These are phyloP conservation scores for Synanthedon myopaeformis DNA, from an alignment of 2,888 invertebrate genomes.

Conservation along the genomic window DNA sequence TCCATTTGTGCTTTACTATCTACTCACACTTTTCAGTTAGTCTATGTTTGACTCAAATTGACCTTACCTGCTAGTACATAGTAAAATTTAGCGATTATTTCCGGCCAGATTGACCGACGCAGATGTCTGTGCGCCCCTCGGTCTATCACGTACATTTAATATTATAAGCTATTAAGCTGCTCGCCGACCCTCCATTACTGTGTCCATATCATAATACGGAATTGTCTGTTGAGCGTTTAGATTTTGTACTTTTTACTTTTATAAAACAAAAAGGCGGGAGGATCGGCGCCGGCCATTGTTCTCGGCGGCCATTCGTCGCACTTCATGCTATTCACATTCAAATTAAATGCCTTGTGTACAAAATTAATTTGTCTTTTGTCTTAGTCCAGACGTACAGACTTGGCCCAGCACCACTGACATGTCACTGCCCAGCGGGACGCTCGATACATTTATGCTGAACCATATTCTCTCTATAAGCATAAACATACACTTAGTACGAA, in stretches of 20 bases:
- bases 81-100: slow-evolving; percentile 35
- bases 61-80: too few relatives aligned
- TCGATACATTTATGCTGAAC: slow-evolving; percentile 5
- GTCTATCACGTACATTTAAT: slow-evolving; percentile 62
- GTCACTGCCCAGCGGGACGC: slow-evolving; percentile 55
- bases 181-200: slow-evolving; percentile 61
- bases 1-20: too few relatives aligned
- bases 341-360: slow-evolving; percentile 69
- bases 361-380: slow-evolving; percentile 72
- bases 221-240: slow-evolving; percentile 61
- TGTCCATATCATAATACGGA: slow-evolving; percentile 69
- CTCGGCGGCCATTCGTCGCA: slow-evolving; percentile 67
- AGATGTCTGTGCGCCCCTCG: slow-evolving; percentile 21
- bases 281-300: slow-evolving; percentile 68
- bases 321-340: slow-evolving; percentile 71
- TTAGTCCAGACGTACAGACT: slow-evolving; percentile 33
- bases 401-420: slow-evolving; percentile 42
- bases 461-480: neutral
- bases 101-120: slow-evolving; percentile 22
- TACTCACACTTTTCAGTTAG: neutral
- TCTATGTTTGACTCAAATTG: neutral
- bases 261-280: slow-evolving; percentile 44
- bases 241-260: slow-evolving; percentile 63
- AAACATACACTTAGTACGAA: neutral
- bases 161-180: slow-evolving; percentile 66